A percentile compares a stretch with the other conserved stretches of the same genome.
These are phyloP conservation scores for Oncorhynchus clarkii DNA, from an alignment of 2,113 vertebrate species.

Conservation along the genomic window DNA sequence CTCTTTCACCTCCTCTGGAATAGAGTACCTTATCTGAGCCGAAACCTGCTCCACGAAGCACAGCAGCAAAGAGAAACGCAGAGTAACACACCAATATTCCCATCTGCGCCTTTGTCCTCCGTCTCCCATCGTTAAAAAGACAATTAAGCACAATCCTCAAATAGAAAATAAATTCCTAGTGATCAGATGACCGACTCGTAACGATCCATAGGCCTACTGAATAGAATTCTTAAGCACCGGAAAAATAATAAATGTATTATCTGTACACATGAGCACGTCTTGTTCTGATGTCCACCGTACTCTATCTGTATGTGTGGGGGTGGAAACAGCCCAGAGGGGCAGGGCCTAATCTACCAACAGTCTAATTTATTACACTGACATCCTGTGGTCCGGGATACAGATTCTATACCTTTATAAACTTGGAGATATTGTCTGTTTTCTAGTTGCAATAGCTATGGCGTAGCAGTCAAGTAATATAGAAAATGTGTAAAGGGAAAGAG, in stretches of 20 bases:
- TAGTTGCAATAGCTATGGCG: too few relatives aligned
- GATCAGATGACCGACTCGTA: neutral
- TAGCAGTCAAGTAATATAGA: too few relatives aligned
- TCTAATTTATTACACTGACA: too few relatives aligned
- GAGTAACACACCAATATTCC: neutral
- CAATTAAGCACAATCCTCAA: neutral
- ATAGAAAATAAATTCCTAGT: neutral
- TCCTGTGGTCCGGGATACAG: too few relatives aligned
- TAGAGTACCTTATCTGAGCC: slow-evolving; percentile 19
- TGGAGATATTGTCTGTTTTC: slow-evolving; percentile 9
- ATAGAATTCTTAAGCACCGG: neutral
- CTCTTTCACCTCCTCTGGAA: slow-evolving; percentile 15
- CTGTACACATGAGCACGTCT: too few relatives aligned
- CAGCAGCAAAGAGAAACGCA: slow-evolving; percentile 3
- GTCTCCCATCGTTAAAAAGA: slow-evolving; percentile 1
- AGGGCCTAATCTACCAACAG: too few relatives aligned
- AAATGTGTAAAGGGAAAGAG: too few relatives aligned
- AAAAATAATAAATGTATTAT: neutral
- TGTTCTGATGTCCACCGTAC: too few relatives aligned
- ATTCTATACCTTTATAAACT: neutral
- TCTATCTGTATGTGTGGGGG: too few relatives aligned
- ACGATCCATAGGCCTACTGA: too few relatives aligned
- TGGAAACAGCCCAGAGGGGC: too few relatives aligned
- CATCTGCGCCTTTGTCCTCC: neutral
- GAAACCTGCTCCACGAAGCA: neutral